Percentiles rank a stretch among this genome's conserved stretches.
Evolutionary conservation across 2,888 invertebrate genomes (phyloP).

Genomic region (Steromphala cineraria): DNA sequence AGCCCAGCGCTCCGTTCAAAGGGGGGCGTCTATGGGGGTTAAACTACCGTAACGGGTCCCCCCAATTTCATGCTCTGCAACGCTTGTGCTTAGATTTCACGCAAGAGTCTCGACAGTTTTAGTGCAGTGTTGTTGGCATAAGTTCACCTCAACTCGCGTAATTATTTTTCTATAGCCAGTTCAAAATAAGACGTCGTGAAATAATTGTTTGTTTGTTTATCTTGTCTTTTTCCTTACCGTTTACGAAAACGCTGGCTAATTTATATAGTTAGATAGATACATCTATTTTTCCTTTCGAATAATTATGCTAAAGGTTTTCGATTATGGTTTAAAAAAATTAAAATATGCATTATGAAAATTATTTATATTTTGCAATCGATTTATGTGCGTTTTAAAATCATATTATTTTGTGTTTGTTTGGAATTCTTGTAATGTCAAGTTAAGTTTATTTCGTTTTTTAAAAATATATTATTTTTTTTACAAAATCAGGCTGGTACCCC

Average conservation of each 20-base stretch:
- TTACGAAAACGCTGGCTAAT: too few relatives aligned
- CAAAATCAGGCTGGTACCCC: constrained; percentile 50
- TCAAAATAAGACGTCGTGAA: neutral
- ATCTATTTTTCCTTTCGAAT: too few relatives aligned
- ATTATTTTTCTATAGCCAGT: neutral
- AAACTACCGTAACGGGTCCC: neutral
- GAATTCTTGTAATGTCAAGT: too few relatives aligned
- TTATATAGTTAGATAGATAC: too few relatives aligned
- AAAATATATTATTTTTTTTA: neutral
- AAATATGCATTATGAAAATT: too few relatives aligned
- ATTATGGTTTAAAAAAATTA: too few relatives aligned
- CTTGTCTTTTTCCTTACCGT: neutral
- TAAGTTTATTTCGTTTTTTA: too few relatives aligned
- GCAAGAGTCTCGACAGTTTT: neutral
- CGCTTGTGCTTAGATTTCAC: neutral
- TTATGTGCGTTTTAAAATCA: too few relatives aligned
- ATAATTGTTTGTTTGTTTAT: neutral
- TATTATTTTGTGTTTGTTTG: too few relatives aligned
- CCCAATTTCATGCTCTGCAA: neutral
- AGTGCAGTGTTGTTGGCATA: too few relatives aligned
- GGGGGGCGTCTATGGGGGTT: neutral
- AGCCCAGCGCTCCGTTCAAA: neutral
- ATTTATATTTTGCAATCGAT: too few relatives aligned
- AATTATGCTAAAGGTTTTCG: too few relatives aligned
- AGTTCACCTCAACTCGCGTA: neutral